Evolutionary conservation across 2,888 invertebrate species (phyloP), one percentile per base, ranked within the genome.

Genomic region (Eumacrocentrus americanus): DNA sequence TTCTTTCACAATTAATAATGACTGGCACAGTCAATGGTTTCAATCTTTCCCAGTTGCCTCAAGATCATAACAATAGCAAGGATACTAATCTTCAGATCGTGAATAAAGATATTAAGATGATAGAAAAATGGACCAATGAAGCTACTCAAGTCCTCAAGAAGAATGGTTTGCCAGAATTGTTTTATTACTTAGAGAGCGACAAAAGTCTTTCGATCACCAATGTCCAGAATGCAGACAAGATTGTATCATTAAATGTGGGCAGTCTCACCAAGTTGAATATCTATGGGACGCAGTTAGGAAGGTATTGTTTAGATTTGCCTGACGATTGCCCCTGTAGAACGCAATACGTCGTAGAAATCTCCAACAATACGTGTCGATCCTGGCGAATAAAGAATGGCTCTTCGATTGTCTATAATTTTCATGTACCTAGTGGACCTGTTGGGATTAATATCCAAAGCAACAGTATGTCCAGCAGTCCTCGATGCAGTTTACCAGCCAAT

Each of bases 101-200:
- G 7, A 16, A 18, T 42, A n/a, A 18, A 42, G 20, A 9, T 37
- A 12, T 12, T 42, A 18, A 11, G 18, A 20, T 4, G 9, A 2
- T 42, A 16, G 16, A 16, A 20, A 18, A 42, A 9, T 9, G 9
- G 2, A 42, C 20, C 42, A 18, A 42, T 16, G 9, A 42, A 6
- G 9, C 2, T 42, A 3, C n/a, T 11, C 1, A 3, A n/a, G n/a
- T 11, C 6, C 2, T 9, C 20, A 11, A 9, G 20, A 9, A 14
- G 2, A 1, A 20, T 18, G 3, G 34, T 2, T 56, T 70, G 25
- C 53, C 58, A 11, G 65, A 67, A 6, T 9, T 65, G 11, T 68
- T 77, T 25, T 55, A 65, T 40, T 73, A 78, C 34, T 55, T 77
- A 1, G 77, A 78, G 23, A n/a, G 14, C 2, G 71, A 74, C 12